These are phyloP conservation scores for Drosophila stalkeri DNA, from an alignment of 2,888 invertebrate genomes.

Conservation along the genomic window DNA sequence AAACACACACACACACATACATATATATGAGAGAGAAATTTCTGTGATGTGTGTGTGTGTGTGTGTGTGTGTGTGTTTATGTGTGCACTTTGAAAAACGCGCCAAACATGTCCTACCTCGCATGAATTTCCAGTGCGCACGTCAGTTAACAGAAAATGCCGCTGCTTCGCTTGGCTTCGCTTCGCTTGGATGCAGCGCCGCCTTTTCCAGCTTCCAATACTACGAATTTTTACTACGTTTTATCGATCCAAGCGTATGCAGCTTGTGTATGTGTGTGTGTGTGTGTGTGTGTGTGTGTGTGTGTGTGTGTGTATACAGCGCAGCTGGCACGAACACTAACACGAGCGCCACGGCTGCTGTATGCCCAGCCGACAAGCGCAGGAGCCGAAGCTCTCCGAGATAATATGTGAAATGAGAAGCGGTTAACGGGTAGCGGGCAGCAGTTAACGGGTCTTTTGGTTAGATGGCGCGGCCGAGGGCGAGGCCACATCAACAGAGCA, in stretches of 20 bases:
- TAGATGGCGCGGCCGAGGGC: slow-evolving; percentile 55
- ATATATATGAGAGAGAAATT: no score
- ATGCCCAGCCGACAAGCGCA: slow-evolving; percentile 74
- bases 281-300: slow-evolving; percentile 16
- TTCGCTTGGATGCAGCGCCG: slow-evolving; percentile 47
- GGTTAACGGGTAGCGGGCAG: slow-evolving; percentile 2
- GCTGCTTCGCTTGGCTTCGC: slow-evolving; percentile 4
- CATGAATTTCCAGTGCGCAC: slow-evolving; percentile 82
- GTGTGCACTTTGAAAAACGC: slow-evolving; percentile 71
- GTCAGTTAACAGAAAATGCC: slow-evolving; percentile 57
- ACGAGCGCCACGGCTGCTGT: slow-evolving; percentile 66
- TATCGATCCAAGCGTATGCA: slow-evolving; percentile 68
- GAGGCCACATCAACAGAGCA: slow-evolving; percentile 80
- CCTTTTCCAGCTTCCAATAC: slow-evolving; percentile 79
- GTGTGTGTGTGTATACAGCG: slow-evolving; percentile 31
- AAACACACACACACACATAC: slow-evolving; percentile 34
- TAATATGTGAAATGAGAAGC: slow-evolving; percentile 3
- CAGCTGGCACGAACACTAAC: slow-evolving; percentile 50
- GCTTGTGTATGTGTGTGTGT: slow-evolving; percentile 7
- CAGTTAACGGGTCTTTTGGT: not conserved
- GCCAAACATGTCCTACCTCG: slow-evolving; percentile 84
- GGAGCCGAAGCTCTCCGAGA: slow-evolving; percentile 16
- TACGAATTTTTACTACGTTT: slow-evolving; percentile 82
- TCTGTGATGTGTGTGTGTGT: not conserved
- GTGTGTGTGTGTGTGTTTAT: not conserved